phyloP scores from a whole-genome alignment of 2,888 invertebrate genomes.

The Sarcophaga subvicina region DNA sequence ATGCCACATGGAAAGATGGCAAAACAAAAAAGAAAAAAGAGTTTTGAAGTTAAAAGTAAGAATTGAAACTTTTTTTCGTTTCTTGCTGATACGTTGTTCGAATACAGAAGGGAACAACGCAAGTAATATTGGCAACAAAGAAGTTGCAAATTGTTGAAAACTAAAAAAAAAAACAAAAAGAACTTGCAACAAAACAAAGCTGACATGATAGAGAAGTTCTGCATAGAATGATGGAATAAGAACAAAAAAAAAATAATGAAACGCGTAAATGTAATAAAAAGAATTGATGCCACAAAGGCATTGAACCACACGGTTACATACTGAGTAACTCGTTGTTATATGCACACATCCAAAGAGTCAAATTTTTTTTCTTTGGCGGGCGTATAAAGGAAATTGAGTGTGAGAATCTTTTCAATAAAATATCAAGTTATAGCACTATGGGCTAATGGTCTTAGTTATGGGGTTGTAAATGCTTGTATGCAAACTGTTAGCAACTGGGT shows the following conservation, averaged over 20 bases:
- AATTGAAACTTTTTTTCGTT: slow-evolving; percentile 18
- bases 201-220: slow-evolving; percentile 17
- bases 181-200: not conserved
- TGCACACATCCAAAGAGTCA: not conserved
- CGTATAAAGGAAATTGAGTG: slow-evolving; percentile 40
- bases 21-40: slow-evolving; percentile 1
- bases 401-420: slow-evolving; percentile 37
- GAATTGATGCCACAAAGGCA: slow-evolving; percentile 60
- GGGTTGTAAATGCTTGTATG: too few species aligned
- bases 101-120: not conserved
- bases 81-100: not conserved
- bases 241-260: not conserved
- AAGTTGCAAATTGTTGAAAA: slow-evolving; percentile 19
- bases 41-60: slow-evolving; percentile 25
- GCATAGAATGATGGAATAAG: slow-evolving; percentile 23
- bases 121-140: slow-evolving; percentile 42
- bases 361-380: too few species aligned
- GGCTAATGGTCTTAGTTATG: not conserved
- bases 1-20: not conserved
- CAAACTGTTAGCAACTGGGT: too few species aligned
- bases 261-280: slow-evolving; percentile 54
- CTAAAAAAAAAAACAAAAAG: slow-evolving; percentile 1
- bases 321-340: not conserved
- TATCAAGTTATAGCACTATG: slow-evolving; percentile 8
- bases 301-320: not conserved